Percentiles rank a stretch among this genome's conserved stretches.
phyloP scores from a whole-genome alignment of 2,113 vertebrate species.

The Oncorhynchus keta region DNA sequence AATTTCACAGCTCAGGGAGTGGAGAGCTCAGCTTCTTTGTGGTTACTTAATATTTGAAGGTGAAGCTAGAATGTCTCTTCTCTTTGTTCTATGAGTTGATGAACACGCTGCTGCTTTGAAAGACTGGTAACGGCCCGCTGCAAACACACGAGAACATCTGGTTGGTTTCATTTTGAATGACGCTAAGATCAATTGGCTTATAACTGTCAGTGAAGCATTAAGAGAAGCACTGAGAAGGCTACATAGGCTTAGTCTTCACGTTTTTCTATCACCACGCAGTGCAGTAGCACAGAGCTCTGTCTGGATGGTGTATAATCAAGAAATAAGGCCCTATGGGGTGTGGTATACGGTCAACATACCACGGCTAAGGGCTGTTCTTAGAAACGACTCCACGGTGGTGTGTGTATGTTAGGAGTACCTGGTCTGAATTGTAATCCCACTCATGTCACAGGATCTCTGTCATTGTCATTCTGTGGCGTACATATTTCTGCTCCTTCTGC shows the following conservation, averaged over 20 bases:
- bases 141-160: background rate
- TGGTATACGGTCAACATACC: too few relatives aligned
- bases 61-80: slow-evolving; percentile 16
- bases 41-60: slow-evolving; percentile 23
- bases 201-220: background rate
- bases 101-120: background rate
- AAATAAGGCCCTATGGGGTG: too few relatives aligned
- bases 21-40: slow-evolving; percentile 15
- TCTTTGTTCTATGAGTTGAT: background rate
- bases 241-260: background rate
- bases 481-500: slow-evolving; percentile 65
- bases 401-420: background rate
- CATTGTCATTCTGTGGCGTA: slow-evolving; percentile 56
- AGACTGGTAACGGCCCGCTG: background rate
- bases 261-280: background rate
- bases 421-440: slow-evolving; percentile 11
- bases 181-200: background rate
- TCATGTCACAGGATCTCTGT: slow-evolving; percentile 49
- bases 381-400: too few relatives aligned
- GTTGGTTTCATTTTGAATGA: background rate
- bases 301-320: background rate
- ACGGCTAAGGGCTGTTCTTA: too few relatives aligned
- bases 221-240: background rate
- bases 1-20: slow-evolving; percentile 36
- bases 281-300: background rate